Base-by-base conservation (phyloP, 2,113 vertebrate species). In the Erythrolamprus reginae region DNA sequence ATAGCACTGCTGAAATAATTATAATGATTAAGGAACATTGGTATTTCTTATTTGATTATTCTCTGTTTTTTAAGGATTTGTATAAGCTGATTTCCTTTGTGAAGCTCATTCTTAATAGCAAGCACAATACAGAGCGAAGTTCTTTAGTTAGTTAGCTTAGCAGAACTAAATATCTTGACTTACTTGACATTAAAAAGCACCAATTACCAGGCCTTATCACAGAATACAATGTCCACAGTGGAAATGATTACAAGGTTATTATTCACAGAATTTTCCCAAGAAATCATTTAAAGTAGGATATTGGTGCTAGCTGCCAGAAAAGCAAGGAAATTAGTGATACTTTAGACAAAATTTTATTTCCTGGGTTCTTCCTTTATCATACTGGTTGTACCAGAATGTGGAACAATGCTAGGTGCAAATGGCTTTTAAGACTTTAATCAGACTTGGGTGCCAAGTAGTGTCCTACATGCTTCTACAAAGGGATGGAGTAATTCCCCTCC, bases 1-100 rank as follows among this genome's bases (percentile, higher is more conserved):
- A 95, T 86, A 94, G 52, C 88, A 87, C 33, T 91, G 95, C 24
- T 93, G 94, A 95, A 95, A 96, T 95, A 96, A 96, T 96, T 94
- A 94, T 94, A 95, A 91, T 94, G 93, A 94, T 96, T 95, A 96
- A 1, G 52, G 90, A 91, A 91, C 89, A 87, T 94, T 92, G 93
- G 92, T 93, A 70, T 94, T 95, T 70, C 89, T 84, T 87, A 45
- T 94, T 94, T 92, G 91, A 92, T 94, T 95, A 51, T 91, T 88
- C 94, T 92, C 45, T 21, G 7, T 55, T 88, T 88, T 33, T 48
- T 6, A 95, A 90, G 93, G n/a, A 92, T 92, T 92, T 95, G 89
- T 85, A 83, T 87, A 96, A 95, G 92, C 70, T 26, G 92, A 91
- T 93, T 94, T 55, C 48, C 94, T 95, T 95, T 70, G 48, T 83